Percentiles rank a stretch among this genome's conserved stretches.
Evolutionary conservation across 1,140 invertebrate genomes (phyloP).

Genomic region (Leptonema lineaticorne): DNA sequence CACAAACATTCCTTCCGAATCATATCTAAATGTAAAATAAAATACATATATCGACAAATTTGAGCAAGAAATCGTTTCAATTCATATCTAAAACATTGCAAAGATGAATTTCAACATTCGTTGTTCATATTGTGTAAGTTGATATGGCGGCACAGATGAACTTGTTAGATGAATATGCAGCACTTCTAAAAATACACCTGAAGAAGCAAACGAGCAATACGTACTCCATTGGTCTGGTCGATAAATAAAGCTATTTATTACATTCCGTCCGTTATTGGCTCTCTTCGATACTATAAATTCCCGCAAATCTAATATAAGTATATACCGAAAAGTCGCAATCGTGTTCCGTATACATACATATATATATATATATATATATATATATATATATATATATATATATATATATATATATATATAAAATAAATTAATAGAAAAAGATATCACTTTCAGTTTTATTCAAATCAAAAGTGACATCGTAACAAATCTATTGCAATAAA

Average conservation of each 20-base stretch:
- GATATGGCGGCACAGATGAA: neutral
- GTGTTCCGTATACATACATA: neutral
- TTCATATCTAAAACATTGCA: neutral
- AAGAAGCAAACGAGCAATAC: constrained; percentile 6
- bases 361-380: neutral
- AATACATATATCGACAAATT: too few relatives aligned
- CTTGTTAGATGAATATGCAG: neutral
- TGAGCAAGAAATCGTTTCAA: too few relatives aligned
- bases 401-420: neutral
- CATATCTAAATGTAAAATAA: too few relatives aligned
- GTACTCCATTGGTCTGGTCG: neutral
- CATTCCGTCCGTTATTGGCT: constrained; percentile 3
- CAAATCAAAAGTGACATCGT: too few relatives aligned
- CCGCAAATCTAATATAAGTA: neutral
- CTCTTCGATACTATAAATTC: neutral
- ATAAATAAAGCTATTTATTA: constrained; percentile 12
- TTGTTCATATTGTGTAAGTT: constrained; percentile 9
- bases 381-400: neutral
- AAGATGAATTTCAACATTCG: neutral
- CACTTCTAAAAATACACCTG: constrained; percentile 10
- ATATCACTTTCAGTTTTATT: too few relatives aligned
- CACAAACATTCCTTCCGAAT: too few relatives aligned
- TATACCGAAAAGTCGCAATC: neutral
- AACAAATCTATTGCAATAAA: too few relatives aligned
- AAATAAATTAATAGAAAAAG: too few relatives aligned